These are phyloP conservation scores for Phaetusa simplex DNA, from an alignment of 2,113 vertebrate species.

Conservation along the genomic window DNA sequence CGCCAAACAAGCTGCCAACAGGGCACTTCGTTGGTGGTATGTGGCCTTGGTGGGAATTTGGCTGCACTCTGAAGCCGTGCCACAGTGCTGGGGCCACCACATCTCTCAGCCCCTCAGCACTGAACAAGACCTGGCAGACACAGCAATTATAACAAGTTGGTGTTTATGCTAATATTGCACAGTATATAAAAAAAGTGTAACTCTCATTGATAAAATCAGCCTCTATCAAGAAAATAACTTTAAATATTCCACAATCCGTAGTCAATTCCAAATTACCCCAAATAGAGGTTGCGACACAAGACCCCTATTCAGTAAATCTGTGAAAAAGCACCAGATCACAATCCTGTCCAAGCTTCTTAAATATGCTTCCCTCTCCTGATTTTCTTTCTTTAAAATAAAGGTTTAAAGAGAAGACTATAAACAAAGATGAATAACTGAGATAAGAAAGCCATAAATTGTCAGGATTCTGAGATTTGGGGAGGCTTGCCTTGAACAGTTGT, in stretches of 20 bases:
- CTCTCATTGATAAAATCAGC: neutral
- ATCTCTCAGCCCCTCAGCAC: neutral
- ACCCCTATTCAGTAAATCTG: neutral
- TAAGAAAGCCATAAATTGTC: neutral
- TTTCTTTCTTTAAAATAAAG: neutral
- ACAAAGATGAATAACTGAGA: neutral
- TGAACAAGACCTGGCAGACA: neutral
- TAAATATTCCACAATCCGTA: neutral
- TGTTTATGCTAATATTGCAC: neutral
- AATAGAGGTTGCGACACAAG: neutral
- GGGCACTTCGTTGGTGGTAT: rapidly evolving
- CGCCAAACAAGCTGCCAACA: too few relatives aligned
- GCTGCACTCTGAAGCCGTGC: neutral
- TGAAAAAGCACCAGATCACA: neutral
- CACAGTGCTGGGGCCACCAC: too few relatives aligned
- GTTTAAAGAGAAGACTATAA: neutral
- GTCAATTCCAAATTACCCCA: neutral
- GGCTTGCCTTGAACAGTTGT: neutral
- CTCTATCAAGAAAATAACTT: neutral
- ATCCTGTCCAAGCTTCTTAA: neutral
- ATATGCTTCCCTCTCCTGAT: neutral
- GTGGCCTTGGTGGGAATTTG: neutral
- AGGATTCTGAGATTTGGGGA: neutral
- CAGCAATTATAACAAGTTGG: neutral
- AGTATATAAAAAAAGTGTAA: neutral